Percentiles rank a stretch among this genome's conserved stretches.
Evolutionary conservation across 2,797 vertebrate genomes (phyloP).

Genomic region (Enteromius viviparus): DNA sequence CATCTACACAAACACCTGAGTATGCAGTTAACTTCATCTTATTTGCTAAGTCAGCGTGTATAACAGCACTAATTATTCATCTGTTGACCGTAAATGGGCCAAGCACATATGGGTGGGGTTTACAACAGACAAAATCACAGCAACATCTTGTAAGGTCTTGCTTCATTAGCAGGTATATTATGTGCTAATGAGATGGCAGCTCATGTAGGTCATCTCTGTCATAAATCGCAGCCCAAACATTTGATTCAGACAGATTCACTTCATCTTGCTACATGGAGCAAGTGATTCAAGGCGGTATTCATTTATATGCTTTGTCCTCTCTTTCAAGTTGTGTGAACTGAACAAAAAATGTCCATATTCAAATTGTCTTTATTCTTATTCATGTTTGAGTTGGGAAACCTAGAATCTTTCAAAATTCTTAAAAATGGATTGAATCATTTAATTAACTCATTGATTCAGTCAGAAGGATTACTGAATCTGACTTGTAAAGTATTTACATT

Average conservation of each 20-base stretch:
- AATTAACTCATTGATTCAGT: neutral
- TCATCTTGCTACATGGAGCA: constrained; percentile 28
- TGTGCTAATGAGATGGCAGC: constrained; percentile 27
- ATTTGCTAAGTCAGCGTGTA: neutral
- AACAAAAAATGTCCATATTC: neutral
- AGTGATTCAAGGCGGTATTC: constrained; percentile 26
- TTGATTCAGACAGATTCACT: constrained; percentile 13
- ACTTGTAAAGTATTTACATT: no score
- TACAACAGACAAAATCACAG: neutral
- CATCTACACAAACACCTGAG: neutral
- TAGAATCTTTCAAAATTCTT: neutral
- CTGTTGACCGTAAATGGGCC: neutral
- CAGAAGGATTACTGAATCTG: neutral
- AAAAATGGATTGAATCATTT: neutral
- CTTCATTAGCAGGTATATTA: constrained; percentile 44
- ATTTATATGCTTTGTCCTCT: neutral
- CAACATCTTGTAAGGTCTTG: constrained; percentile 20
- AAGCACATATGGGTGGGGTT: neutral
- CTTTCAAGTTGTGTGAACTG: neutral
- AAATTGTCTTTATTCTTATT: neutral
- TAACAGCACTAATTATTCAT: constrained; percentile 12
- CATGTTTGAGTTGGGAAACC: no score
- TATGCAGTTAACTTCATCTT: neutral
- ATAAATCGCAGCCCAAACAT: constrained; percentile 37
- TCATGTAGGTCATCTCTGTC: constrained; percentile 27